These are phyloP conservation scores for Tapirus terrestris DNA, from an alignment of 2,113 vertebrate genomes.

Conservation along the genomic window DNA sequence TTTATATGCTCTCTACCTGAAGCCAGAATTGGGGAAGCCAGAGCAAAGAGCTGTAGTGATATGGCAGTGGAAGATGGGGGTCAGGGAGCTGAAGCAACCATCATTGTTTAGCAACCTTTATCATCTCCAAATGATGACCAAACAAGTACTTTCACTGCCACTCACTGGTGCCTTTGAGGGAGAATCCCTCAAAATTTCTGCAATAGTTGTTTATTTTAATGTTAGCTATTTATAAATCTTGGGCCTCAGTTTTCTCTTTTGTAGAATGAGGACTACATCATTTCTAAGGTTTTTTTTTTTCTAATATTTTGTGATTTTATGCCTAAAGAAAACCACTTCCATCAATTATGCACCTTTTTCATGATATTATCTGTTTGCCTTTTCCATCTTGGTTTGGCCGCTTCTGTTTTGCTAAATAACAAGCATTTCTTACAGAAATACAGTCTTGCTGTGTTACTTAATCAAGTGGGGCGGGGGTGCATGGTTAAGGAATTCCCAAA, in stretches of 20 bases:
- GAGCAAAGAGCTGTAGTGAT: not conserved
- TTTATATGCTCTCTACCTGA: not conserved
- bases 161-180: not conserved
- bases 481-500: not conserved
- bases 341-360: not conserved
- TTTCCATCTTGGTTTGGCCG: not conserved
- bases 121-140: not conserved
- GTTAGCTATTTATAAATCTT: not conserved
- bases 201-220: not conserved
- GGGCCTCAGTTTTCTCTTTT: not conserved
- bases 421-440: not conserved
- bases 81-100: not conserved
- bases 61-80: not conserved
- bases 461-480: not conserved
- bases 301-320: not conserved
- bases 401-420: not conserved
- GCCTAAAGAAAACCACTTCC: not conserved
- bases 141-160: not conserved
- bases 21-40: not conserved
- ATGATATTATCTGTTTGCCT: not conserved
- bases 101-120: not conserved
- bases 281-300: not conserved
- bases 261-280: too few species aligned
- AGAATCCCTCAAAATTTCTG: not conserved
- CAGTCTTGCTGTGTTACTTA: too few species aligned